Conservation (phyloP, 2,113 vertebrate species). For the Phyllostomus hastatus region DNA sequence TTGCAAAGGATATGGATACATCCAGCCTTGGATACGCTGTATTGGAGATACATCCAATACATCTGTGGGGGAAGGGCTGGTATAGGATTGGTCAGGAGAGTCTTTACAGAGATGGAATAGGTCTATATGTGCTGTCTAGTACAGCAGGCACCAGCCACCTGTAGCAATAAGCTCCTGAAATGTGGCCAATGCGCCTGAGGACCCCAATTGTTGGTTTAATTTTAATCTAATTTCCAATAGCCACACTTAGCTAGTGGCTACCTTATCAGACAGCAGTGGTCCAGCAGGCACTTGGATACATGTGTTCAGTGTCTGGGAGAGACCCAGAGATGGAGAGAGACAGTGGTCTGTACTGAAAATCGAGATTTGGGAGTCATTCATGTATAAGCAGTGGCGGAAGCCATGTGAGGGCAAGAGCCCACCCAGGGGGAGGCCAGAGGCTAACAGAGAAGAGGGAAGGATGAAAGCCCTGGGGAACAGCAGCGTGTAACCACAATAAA, state of each 20-base stretch:
- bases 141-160: not conserved
- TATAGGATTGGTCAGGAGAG: not conserved
- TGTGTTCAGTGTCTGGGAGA: not conserved
- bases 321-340: not conserved
- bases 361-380: not conserved
- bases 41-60: not conserved
- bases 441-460: not conserved
- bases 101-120: not conserved
- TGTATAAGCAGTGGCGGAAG: not conserved
- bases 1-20: not conserved
- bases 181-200: not conserved
- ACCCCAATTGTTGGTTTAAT: not conserved
- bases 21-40: not conserved
- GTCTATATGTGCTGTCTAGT: not conserved
- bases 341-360: not conserved
- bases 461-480: not conserved
- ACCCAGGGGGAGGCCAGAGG: not conserved
- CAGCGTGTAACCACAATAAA: not conserved
- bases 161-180: not conserved
- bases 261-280: not conserved
- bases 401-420: accelerated
- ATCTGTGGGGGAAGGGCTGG: too few relatives aligned
- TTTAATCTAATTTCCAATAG: not conserved
- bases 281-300: not conserved
- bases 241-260: not conserved